A percentile compares a stretch with the other conserved stretches of the same genome.
Conservation (phyloP, 2,797 vertebrate genomes). For the Pelodytes ibericus region DNA sequence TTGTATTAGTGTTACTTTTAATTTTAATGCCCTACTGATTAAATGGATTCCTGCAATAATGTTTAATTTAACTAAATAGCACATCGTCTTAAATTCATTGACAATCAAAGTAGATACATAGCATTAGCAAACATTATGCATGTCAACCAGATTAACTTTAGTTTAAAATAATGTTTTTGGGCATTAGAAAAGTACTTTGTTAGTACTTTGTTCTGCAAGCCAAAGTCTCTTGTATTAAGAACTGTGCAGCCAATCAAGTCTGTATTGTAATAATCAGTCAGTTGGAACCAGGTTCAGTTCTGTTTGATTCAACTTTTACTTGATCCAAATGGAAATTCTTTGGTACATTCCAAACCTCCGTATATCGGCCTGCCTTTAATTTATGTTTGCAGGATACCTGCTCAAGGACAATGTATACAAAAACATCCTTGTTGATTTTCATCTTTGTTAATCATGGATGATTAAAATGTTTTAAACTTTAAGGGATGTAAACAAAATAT, state of each 20-base stretch:
- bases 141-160: no score
- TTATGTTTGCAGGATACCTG: neutral
- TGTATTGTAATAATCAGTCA: neutral
- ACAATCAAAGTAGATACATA: no score
- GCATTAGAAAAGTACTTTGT: neutral
- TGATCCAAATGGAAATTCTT: neutral
- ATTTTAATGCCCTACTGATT: no score
- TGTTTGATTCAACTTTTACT: neutral
- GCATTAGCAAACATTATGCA: neutral
- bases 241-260: neutral
- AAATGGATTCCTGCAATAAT: no score
- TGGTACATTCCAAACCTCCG: neutral
- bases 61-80: no score
- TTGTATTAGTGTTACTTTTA: no score
- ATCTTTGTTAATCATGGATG: no score
- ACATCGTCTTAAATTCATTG: no score
- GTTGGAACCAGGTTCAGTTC: slow-evolving; percentile 1
- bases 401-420: neutral
- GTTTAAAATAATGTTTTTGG: no score
- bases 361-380: neutral
- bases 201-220: neutral
- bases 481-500: no score
- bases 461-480: no score
- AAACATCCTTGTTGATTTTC: neutral
- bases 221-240: neutral